phyloP scores from a whole-genome alignment of 2,113 vertebrate species.

The Limanda limanda region DNA sequence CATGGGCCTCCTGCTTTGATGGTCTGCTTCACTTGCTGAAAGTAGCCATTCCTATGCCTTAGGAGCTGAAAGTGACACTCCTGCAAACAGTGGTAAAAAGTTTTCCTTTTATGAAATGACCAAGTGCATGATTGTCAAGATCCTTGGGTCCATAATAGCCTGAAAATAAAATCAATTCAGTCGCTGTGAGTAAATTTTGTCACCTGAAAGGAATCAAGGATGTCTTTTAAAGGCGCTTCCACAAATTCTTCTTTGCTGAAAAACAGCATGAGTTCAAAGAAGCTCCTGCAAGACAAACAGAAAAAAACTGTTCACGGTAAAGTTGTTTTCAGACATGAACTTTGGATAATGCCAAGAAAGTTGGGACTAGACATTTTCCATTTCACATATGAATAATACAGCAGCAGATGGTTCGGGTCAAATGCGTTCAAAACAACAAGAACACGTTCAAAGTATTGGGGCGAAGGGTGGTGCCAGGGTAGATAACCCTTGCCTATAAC shows the following conservation, averaged over 20 bases:
- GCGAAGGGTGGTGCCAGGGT: too few relatives aligned
- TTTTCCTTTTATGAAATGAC: neutral
- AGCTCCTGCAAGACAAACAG: slow-evolving; percentile 86
- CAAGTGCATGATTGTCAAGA: neutral
- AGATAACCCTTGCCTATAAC: too few relatives aligned
- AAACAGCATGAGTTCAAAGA: slow-evolving; percentile 98
- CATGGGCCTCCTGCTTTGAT: slow-evolving; percentile 96
- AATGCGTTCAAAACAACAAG: too few relatives aligned
- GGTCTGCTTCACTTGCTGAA: slow-evolving; percentile 91
- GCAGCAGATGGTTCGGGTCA: too few relatives aligned
- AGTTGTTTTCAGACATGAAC: neutral
- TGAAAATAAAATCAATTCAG: neutral
- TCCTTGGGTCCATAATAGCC: too few relatives aligned
- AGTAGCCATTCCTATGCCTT: slow-evolving; percentile 92
- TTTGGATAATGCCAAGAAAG: neutral
- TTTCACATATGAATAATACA: neutral
- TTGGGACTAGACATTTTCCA: neutral
- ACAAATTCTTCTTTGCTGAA: slow-evolving; percentile 97
- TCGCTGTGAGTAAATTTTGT: neutral
- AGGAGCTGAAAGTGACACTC: slow-evolving; percentile 90
- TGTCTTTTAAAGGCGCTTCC: slow-evolving; percentile 95
- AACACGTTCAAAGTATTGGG: too few relatives aligned
- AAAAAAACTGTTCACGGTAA: neutral
- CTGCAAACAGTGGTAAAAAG: slow-evolving; percentile 67
- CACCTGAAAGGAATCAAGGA: slow-evolving; percentile 96